These are phyloP conservation scores for Vombatus ursinus DNA, from an alignment of 2,113 vertebrate genomes.

Conservation along the genomic window DNA sequence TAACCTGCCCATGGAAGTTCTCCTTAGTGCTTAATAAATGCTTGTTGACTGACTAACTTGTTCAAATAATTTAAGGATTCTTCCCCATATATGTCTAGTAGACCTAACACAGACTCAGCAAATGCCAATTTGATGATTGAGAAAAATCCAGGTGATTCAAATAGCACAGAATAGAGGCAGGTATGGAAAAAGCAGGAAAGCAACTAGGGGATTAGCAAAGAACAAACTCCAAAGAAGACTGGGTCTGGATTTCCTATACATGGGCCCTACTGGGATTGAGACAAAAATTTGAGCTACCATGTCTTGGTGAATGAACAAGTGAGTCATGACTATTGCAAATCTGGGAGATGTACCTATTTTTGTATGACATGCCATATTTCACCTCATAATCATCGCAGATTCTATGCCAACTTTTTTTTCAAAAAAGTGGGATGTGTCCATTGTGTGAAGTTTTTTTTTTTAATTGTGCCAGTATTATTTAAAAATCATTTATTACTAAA, in stretches of 20 bases:
- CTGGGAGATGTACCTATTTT: neutral
- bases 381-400: too few species aligned
- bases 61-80: neutral
- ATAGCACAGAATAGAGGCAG: neutral
- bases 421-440: too few species aligned
- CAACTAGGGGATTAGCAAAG: neutral
- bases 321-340: neutral
- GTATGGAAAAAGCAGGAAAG: neutral
- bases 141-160: neutral
- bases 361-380: too few species aligned
- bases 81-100: neutral
- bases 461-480: too few species aligned
- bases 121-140: neutral
- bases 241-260: neutral
- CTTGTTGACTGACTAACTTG: neutral
- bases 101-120: neutral
- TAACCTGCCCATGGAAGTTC: neutral
- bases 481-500: too few species aligned
- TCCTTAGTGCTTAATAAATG: neutral
- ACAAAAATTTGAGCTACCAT: neutral
- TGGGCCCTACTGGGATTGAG: neutral
- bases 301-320: neutral
- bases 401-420: too few species aligned
- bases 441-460: too few species aligned
- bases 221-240: neutral